A percentile compares a stretch with the other conserved stretches of the same genome.
These are phyloP conservation scores for Pemphredon lugubris DNA, from an alignment of 2,888 invertebrate species.

Conservation along the genomic window DNA sequence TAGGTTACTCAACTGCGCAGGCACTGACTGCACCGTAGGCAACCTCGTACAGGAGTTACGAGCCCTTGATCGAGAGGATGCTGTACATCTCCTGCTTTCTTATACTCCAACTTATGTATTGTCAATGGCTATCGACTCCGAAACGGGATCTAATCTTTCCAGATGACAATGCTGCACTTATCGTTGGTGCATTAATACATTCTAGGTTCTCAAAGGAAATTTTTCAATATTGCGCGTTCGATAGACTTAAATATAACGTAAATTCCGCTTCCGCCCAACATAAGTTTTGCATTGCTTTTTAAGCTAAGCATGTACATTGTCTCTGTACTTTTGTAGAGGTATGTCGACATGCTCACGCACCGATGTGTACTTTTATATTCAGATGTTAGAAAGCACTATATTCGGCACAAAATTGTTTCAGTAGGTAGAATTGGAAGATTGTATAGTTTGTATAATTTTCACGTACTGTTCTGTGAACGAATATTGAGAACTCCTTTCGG, in stretches of 20 bases:
- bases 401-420: slow-evolving; percentile 44
- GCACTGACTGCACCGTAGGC: slow-evolving; percentile 75
- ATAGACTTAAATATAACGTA: slow-evolving; percentile 52
- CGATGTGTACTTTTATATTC: slow-evolving; percentile 50
- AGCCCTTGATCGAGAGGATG: slow-evolving; percentile 78
- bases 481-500: no score
- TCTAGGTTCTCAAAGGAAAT: slow-evolving; percentile 52
- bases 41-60: slow-evolving; percentile 75
- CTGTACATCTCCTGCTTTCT: slow-evolving; percentile 75
- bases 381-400: slow-evolving; percentile 37
- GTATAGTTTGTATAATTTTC: slow-evolving; percentile 26
- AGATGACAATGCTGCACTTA: slow-evolving; percentile 78
- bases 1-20: slow-evolving; percentile 76
- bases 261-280: no score
- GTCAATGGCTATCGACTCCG: slow-evolving; percentile 74
- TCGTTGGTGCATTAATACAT: slow-evolving; percentile 74
- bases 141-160: slow-evolving; percentile 79
- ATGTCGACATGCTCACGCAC: slow-evolving; percentile 49
- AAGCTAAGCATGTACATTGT: slow-evolving; percentile 46
- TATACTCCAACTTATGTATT: slow-evolving; percentile 76
- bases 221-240: slow-evolving; percentile 37
- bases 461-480: not conserved
- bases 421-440: slow-evolving; percentile 5
- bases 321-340: slow-evolving; percentile 40
- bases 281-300: slow-evolving; percentile 52